A percentile compares a stretch with the other conserved stretches of the same genome.
Evolutionary conservation across 2,888 invertebrate species (phyloP).

Genomic region (Drosophila hamatofila): DNA sequence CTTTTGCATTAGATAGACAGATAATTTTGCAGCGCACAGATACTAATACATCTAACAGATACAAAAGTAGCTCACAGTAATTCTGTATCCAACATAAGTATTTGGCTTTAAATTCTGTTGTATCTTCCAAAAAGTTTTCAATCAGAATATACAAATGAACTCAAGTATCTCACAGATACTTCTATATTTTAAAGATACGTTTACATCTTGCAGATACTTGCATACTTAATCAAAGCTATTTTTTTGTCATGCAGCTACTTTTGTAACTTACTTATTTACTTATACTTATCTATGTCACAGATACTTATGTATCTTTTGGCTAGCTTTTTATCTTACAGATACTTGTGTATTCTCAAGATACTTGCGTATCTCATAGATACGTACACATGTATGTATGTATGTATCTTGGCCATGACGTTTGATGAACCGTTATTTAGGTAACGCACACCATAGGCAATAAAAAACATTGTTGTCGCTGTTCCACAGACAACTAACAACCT

Average conservation of each 20-base stretch:
- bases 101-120: neutral
- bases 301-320: neutral
- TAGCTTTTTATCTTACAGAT: neutral
- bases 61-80: no score
- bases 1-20: neutral
- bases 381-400: conserved; percentile 11
- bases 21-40: no score
- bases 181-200: neutral
- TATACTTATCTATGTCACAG: neutral
- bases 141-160: neutral
- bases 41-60: no score
- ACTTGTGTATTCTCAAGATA: neutral
- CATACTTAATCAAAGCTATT: neutral
- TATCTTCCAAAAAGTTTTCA: no score
- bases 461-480: conserved; percentile 42
- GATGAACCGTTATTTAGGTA: conserved; percentile 64
- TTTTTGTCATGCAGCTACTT: neutral
- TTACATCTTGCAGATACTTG: neutral
- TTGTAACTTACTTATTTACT: neutral
- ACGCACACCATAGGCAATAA: conserved; percentile 56
- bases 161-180: neutral
- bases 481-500: conserved; percentile 45
- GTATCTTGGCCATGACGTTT: conserved; percentile 41
- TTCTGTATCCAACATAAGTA: no score
- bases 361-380: conserved; percentile 1